Percentiles rank a stretch among this genome's conserved stretches.
phyloP scores from a whole-genome alignment of 1,140 invertebrate species.

The Neodiprion virginianus region DNA sequence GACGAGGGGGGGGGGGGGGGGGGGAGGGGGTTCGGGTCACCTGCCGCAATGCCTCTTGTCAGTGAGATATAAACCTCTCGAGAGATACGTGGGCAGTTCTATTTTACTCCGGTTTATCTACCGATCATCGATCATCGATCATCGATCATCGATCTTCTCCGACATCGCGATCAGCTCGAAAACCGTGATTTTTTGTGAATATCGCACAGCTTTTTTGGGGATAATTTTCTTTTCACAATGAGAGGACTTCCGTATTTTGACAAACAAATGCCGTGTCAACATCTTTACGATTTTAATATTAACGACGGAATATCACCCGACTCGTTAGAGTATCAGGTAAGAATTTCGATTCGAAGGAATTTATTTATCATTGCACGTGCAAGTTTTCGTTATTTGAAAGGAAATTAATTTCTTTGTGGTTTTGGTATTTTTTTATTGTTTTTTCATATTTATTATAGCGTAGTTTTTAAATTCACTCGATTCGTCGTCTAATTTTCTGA shows the following conservation, averaged over 20 bases:
- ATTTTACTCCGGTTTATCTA: background rate
- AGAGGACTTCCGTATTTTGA: conserved; percentile 23
- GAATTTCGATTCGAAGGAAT: background rate
- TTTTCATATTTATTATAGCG: too few relatives aligned
- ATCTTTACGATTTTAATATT: too few relatives aligned
- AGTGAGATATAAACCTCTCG: background rate
- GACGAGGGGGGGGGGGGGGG: background rate
- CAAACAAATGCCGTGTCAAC: conserved; percentile 8
- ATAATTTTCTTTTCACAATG: conserved; percentile 8
- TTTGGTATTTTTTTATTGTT: too few relatives aligned
- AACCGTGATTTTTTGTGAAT: too few relatives aligned
- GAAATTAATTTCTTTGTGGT: background rate
- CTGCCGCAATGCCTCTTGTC: background rate
- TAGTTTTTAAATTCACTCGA: too few relatives aligned
- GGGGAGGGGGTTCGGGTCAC: background rate
- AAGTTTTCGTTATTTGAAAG: background rate
- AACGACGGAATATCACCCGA: conserved; percentile 1
- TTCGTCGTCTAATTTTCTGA: too few relatives aligned
- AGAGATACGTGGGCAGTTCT: background rate
- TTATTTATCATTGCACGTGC: too few relatives aligned
- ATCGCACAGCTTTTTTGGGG: background rate
- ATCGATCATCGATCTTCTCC: too few relatives aligned
- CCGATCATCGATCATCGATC: background rate
- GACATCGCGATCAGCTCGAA: too few relatives aligned
- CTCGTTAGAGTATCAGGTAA: conserved; percentile 18